Percentiles rank a stretch among this genome's conserved stretches.
These are phyloP conservation scores for Halichoeres trimaculatus DNA, from an alignment of 2,113 vertebrate genomes.

Conservation along the genomic window DNA sequence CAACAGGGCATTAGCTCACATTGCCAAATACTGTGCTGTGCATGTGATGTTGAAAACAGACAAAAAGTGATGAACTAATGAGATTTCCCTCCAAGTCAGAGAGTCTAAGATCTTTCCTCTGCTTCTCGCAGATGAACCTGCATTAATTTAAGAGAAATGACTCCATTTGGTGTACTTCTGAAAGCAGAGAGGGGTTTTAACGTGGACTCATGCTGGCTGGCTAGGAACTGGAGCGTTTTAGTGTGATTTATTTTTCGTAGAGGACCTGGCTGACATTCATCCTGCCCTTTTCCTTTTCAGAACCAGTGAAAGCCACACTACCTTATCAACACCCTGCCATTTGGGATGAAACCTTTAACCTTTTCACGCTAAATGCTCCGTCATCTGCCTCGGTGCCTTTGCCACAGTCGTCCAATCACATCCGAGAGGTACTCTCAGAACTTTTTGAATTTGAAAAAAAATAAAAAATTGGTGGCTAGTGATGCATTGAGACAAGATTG, in stretches of 20 bases:
- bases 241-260: constrained; percentile 68
- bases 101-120: not conserved
- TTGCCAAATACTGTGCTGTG: not conserved
- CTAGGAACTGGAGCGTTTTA: constrained; percentile 43
- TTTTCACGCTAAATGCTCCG: constrained; percentile 69
- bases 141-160: constrained; percentile 3
- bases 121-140: not conserved
- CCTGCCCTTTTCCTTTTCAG: constrained; percentile 71
- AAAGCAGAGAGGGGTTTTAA: constrained; percentile 6
- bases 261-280: constrained; percentile 73
- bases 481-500: constrained; percentile 45
- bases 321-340: constrained; percentile 69
- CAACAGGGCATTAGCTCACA: too few species aligned
- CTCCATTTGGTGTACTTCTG: constrained; percentile 17
- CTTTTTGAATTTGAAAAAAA: constrained; percentile 47
- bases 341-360: constrained; percentile 75
- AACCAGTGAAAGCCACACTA: constrained; percentile 58
- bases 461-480: constrained; percentile 45
- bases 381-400: constrained; percentile 54
- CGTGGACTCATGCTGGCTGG: constrained; percentile 15
- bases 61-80: not conserved
- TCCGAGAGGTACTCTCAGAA: constrained; percentile 46
- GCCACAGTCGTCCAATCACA: not conserved
- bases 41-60: too few species aligned
- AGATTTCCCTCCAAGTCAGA: not conserved